These are phyloP conservation scores for Hydractinia symbiolongicarpus DNA, from an alignment of 30 jellyfish, hydroid and myxozoan species.

Conservation along the genomic window DNA sequence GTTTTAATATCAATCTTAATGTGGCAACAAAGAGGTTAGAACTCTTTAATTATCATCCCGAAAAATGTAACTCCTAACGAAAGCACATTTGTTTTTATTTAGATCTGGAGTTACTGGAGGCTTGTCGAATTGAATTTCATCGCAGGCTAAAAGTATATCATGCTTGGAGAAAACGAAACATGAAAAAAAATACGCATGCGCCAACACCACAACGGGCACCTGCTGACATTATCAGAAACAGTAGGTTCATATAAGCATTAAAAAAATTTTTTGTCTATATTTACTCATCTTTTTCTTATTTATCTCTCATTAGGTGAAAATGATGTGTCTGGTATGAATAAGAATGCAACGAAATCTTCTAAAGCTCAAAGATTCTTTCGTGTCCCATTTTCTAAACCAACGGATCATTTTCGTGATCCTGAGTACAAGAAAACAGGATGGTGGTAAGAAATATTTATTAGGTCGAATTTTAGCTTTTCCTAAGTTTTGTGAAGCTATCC, in stretches of 20 bases:
- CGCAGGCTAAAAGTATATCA: slow-evolving; percentile 92
- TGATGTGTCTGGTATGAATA: slow-evolving; percentile 21
- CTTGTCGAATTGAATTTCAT: slow-evolving; percentile 92
- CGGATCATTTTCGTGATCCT: slow-evolving; percentile 71
- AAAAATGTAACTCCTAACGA: background rate
- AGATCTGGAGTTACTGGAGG: slow-evolving; percentile 83
- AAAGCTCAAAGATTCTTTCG: slow-evolving; percentile 83
- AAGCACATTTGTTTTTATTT: background rate
- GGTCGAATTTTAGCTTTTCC: too few relatives aligned
- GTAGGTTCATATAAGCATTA: slow-evolving; percentile 28
- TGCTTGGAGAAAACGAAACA: slow-evolving; percentile 94
- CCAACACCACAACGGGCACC: slow-evolving; percentile 94
- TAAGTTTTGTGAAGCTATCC: too few relatives aligned
- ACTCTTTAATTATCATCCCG: too few relatives aligned
- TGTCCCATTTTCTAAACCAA: slow-evolving; percentile 80
- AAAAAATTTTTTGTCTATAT: background rate
- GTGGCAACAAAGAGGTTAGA: too few relatives aligned
- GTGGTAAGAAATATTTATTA: slow-evolving; percentile 54
- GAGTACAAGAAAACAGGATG: slow-evolving; percentile 80
- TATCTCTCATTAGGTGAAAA: slow-evolving; percentile 26
- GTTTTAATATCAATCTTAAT: too few relatives aligned
- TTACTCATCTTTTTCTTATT: background rate
- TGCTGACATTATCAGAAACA: slow-evolving; percentile 68
- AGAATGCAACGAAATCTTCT: slow-evolving; percentile 8
- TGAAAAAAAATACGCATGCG: slow-evolving; percentile 42